A percentile compares a stretch with the other conserved stretches of the same genome.
phyloP scores from a whole-genome alignment of 92 coral and sea anemone genomes.

The Isaurus tuberculatus region DNA sequence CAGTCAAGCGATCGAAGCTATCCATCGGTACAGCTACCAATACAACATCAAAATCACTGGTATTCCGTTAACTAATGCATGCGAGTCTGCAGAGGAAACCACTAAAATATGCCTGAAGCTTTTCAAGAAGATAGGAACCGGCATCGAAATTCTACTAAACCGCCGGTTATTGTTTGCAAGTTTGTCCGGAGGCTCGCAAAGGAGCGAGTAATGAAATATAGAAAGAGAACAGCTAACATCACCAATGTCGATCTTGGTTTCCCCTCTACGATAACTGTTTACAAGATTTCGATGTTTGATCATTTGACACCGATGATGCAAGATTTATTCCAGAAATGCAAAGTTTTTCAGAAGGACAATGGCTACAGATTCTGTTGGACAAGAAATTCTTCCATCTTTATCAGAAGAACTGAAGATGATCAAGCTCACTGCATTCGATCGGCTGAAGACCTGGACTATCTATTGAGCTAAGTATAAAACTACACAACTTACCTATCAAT shows the following conservation, averaged over 20 bases:
- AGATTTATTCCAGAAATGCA: constrained; percentile 26
- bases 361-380: constrained; percentile 26
- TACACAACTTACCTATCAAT: constrained; percentile 19
- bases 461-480: constrained; percentile 28
- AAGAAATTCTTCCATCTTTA: constrained; percentile 25
- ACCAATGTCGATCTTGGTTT: constrained; percentile 27
- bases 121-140: constrained; percentile 11
- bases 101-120: constrained; percentile 22
- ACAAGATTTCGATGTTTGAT: constrained; percentile 23
- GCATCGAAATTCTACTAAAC: constrained; percentile 14
- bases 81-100: constrained; percentile 13
- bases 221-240: constrained; percentile 16
- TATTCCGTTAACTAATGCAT: not conserved
- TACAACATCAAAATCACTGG: constrained; percentile 28
- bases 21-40: constrained; percentile 29
- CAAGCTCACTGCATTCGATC: constrained; percentile 31
- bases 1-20: constrained; percentile 27
- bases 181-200: constrained; percentile 28
- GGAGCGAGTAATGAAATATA: constrained; percentile 26
- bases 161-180: constrained; percentile 15
- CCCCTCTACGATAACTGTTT: constrained; percentile 20
- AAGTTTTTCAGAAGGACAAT: constrained; percentile 28
- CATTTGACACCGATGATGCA: constrained; percentile 30
- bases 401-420: constrained; percentile 29
- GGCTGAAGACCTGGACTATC: constrained; percentile 31